phyloP scores from a whole-genome alignment of 1,140 invertebrate genomes.

The Procambarus clarkii region DNA sequence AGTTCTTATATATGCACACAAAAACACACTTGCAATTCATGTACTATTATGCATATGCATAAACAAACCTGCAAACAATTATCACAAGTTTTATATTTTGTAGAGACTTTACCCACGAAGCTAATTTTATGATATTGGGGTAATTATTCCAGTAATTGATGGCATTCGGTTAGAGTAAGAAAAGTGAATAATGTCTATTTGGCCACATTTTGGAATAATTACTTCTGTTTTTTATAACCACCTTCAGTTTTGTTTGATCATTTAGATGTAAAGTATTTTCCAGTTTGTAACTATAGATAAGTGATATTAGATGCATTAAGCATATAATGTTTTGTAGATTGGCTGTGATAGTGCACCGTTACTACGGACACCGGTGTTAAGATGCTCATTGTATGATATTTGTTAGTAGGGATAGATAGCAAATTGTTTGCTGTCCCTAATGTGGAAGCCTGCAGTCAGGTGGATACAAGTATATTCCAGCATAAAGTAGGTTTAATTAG shows the following conservation, averaged over 20 bases:
- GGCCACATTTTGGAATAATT: neutral
- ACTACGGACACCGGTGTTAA: neutral
- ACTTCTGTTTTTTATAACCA: neutral
- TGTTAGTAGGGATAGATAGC: neutral
- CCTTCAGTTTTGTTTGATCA: neutral
- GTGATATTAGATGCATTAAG: neutral
- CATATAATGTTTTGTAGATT: neutral
- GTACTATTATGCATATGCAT: no score
- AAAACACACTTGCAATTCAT: no score
- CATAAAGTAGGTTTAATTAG: neutral
- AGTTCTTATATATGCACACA: no score
- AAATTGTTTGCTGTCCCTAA: neutral
- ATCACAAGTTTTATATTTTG: no score
- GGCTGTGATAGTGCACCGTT: slow-evolving; percentile 9
- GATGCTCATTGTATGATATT: neutral
- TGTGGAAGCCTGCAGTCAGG: neutral
- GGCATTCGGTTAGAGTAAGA: neutral
- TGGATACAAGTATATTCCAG: neutral
- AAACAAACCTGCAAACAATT: no score
- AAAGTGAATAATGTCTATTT: neutral
- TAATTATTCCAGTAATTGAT: no score
- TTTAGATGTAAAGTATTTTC: neutral
- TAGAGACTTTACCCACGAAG: no score
- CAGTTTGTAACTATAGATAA: neutral
- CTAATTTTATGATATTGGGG: no score